phyloP scores from a whole-genome alignment of 2,797 vertebrate genomes.

The Syndactyla subalaris region DNA sequence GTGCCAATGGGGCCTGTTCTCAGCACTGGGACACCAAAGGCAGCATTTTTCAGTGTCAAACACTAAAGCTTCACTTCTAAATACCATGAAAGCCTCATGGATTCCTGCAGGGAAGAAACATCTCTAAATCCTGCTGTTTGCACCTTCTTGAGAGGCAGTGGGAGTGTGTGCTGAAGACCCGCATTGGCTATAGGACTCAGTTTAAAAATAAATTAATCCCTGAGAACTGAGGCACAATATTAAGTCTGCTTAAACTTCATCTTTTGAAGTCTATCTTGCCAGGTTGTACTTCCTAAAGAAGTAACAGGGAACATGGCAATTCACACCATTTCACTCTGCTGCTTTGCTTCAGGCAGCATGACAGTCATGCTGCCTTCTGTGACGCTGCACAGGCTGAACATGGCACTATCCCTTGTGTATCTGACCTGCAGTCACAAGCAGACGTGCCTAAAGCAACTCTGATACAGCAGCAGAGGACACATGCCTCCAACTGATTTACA shows the following conservation, averaged over 20 bases:
- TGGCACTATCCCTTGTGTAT: neutral
- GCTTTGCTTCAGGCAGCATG: neutral
- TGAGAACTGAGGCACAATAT: neutral
- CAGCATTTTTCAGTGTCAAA: neutral
- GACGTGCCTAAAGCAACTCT: neutral
- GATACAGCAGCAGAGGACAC: neutral
- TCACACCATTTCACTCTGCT: neutral
- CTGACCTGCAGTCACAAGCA: neutral
- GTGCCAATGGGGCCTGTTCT: neutral
- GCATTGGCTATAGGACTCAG: neutral
- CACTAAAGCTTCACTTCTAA: neutral
- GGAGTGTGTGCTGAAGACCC: neutral
- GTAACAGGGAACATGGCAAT: neutral
- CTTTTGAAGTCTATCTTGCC: neutral
- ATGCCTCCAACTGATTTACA: neutral
- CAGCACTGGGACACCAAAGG: neutral
- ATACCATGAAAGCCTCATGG: neutral
- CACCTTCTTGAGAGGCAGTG: neutral
- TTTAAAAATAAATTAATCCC: neutral
- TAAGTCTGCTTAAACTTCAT: neutral
- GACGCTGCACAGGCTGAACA: neutral
- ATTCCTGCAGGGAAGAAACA: neutral
- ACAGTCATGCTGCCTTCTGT: neutral
- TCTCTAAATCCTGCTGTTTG: neutral
- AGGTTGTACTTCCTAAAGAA: neutral